Evolutionary conservation across 2,113 vertebrate genomes (phyloP).

Genomic region (Apteryx owenii): DNA sequence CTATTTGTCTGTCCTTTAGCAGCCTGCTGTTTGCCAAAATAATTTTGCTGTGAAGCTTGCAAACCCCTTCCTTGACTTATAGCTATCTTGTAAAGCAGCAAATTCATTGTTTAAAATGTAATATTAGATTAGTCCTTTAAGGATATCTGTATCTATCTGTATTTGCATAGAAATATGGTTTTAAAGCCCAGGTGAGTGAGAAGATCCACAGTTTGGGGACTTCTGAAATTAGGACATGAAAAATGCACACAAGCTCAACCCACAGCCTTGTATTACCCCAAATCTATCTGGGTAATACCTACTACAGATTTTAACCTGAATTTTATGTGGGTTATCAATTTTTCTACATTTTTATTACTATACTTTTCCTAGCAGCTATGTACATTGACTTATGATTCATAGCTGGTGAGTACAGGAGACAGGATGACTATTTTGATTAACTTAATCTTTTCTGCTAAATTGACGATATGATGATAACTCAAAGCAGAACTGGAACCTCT

Average conservation of each 20-base stretch:
- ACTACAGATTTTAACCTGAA: background rate
- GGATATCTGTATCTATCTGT: background rate
- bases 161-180: background rate
- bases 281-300: background rate
- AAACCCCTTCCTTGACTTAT: background rate
- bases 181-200: background rate
- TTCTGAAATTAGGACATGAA: background rate
- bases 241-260: background rate
- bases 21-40: background rate
- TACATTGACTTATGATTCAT: background rate
- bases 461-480: background rate
- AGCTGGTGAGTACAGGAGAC: background rate
- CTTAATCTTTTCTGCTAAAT: background rate
- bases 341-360: background rate
- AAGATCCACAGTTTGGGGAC: fast-evolving
- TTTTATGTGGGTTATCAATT: background rate
- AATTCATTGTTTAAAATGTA: background rate
- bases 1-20: background rate
- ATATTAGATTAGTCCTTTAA: background rate
- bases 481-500: background rate
- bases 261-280: background rate
- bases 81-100: background rate
- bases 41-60: background rate
- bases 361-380: background rate
- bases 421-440: background rate